These are phyloP conservation scores for Enteromius treurensis DNA, from an alignment of 2,797 vertebrate genomes.

Conservation along the genomic window DNA sequence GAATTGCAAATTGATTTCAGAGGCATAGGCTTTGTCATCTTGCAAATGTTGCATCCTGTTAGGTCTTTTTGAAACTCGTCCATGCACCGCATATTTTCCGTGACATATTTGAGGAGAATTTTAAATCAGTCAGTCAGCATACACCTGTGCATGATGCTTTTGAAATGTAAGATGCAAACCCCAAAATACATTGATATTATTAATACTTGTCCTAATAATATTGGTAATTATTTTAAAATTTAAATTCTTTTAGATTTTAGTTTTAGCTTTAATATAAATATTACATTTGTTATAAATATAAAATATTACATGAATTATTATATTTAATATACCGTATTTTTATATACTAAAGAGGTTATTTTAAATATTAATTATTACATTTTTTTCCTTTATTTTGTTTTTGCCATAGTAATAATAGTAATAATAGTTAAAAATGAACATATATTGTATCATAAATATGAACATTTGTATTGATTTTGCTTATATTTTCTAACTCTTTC, in stretches of 20 bases:
- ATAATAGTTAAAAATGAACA: background rate
- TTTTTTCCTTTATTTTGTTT: background rate
- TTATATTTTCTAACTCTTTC: too few species aligned
- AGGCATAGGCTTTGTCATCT: constrained; percentile 9
- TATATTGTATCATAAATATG: background rate
- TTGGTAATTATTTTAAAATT: background rate
- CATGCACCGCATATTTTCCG: background rate
- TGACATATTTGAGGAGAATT: background rate
- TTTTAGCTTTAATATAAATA: background rate
- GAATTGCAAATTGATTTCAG: constrained; percentile 1
- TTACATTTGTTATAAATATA: background rate
- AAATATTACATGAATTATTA: background rate
- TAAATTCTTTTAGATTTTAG: background rate
- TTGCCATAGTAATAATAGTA: background rate
- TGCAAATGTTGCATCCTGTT: background rate
- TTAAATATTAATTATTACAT: background rate
- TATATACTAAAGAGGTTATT: background rate
- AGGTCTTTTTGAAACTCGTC: background rate
- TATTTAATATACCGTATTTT: background rate
- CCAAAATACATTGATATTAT: background rate
- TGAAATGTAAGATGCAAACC: background rate
- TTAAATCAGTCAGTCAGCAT: background rate
- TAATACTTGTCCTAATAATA: background rate
- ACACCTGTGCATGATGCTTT: background rate
- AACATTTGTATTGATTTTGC: background rate